A percentile compares a stretch with the other conserved stretches of the same genome.
These are phyloP conservation scores for Beris chalybata DNA, from an alignment of 2,888 invertebrate species.

Conservation along the genomic window DNA sequence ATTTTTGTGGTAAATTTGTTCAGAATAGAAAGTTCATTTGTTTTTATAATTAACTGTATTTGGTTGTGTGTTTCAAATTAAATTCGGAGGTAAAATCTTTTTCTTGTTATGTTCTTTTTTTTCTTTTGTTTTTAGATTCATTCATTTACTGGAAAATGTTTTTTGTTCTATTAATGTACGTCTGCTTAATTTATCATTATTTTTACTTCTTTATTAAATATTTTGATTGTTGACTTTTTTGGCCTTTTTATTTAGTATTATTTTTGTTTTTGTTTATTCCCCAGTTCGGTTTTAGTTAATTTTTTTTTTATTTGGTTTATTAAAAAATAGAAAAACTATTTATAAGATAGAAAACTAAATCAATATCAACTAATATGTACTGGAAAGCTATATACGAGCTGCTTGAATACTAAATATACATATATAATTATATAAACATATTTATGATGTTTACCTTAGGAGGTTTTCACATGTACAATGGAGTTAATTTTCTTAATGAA, in stretches of 20 bases:
- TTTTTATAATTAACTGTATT: conserved; percentile 34
- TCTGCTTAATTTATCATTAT: background rate
- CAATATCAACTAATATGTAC: no score
- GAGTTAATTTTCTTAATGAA: no score
- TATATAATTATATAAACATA: background rate
- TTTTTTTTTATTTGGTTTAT: conserved; percentile 13
- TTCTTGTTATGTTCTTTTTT: conserved; percentile 38
- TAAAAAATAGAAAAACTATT: no score
- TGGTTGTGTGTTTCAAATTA: conserved; percentile 18
- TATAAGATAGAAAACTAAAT: no score
- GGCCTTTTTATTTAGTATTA: conserved; percentile 22
- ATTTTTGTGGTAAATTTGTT: background rate
- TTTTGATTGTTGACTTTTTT: conserved; percentile 17
- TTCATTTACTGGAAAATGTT: conserved; percentile 24
- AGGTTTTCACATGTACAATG: no score
- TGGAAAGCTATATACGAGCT: conserved; percentile 1
- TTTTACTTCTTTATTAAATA: conserved; percentile 24
- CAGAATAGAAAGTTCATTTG: background rate
- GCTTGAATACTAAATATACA: conserved; percentile 23
- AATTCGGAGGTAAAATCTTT: conserved; percentile 38
- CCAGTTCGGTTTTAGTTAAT: conserved; percentile 10
- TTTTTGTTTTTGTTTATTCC: background rate
- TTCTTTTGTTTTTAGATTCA: conserved; percentile 36
- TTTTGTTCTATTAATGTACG: background rate
- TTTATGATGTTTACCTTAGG: no score